Percentiles rank a stretch among this genome's conserved stretches.
Conservation (phyloP, 2,888 invertebrate genomes). For the Gymnocheta viridis region DNA sequence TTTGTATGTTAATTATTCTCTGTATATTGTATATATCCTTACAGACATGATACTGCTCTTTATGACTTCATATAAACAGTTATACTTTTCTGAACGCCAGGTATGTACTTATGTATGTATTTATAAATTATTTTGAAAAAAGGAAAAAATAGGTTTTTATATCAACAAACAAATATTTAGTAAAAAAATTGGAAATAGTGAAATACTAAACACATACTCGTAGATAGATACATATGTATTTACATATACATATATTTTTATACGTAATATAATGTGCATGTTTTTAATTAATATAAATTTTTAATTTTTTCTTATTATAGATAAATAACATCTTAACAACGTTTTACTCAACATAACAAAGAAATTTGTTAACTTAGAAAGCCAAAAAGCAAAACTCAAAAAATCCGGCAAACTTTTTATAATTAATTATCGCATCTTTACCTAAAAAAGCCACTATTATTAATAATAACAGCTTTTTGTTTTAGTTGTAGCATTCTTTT, state of each 20-base stretch:
- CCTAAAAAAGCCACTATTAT: not conserved
- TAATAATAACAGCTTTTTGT: conserved; percentile 8
- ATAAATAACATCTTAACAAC: conserved; percentile 72
- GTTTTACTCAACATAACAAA: conserved; percentile 79
- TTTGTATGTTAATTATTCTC: not conserved
- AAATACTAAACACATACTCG: too few species aligned
- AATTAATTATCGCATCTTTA: conserved; percentile 24
- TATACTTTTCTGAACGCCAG: conserved; percentile 81
- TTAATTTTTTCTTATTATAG: conserved; percentile 71
- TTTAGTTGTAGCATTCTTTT: conserved; percentile 16
- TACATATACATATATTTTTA: too few species aligned
- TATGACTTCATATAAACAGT: conserved; percentile 76
- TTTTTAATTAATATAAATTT: not conserved
- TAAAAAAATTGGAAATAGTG: too few species aligned
- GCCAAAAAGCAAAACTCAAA: conserved; percentile 71
- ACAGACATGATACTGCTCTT: conserved; percentile 81
- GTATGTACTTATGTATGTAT: conserved; percentile 71
- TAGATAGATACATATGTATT: too few species aligned
- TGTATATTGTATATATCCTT: conserved; percentile 70
- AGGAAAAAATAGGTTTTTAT: not conserved
- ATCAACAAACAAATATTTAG: too few species aligned
- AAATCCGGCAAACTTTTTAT: conserved; percentile 54
- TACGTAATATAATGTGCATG: not conserved
- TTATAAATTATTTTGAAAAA: not conserved
- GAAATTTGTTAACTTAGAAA: conserved; percentile 75